phyloP scores from a whole-genome alignment of 2,888 invertebrate genomes.

The Xestia ashworthii region DNA sequence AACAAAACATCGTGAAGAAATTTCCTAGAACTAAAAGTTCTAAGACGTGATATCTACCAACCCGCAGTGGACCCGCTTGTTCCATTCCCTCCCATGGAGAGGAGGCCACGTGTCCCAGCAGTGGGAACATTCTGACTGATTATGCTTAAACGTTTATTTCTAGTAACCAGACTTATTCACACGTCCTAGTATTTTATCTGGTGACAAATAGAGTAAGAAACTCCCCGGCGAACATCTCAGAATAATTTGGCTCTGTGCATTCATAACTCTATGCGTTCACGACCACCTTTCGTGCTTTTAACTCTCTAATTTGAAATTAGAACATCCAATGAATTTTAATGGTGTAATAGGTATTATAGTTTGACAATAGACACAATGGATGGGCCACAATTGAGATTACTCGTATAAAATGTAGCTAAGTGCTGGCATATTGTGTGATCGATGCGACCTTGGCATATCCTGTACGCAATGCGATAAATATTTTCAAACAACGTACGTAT shows the following conservation, averaged over 20 bases:
- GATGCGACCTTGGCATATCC: conserved; percentile 14
- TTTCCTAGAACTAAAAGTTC: too few species aligned
- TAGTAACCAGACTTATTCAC: background rate
- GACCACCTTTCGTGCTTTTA: background rate
- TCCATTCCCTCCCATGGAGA: too few species aligned
- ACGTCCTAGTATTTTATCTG: background rate
- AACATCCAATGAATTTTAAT: background rate
- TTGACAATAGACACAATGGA: background rate
- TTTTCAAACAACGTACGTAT: background rate
- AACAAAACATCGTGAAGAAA: too few species aligned
- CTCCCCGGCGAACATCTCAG: background rate
- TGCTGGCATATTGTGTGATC: background rate
- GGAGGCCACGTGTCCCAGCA: too few species aligned
- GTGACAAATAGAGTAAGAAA: background rate
- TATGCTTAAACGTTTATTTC: background rate
- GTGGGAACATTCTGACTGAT: too few species aligned
- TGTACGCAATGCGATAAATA: background rate
- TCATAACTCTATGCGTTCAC: background rate
- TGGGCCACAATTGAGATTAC: background rate
- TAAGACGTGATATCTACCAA: too few species aligned
- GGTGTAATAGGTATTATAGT: background rate
- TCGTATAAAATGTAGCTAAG: background rate
- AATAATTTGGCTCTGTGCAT: background rate
- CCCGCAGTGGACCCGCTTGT: too few species aligned
- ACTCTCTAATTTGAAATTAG: background rate